Evolutionary conservation across 1,140 invertebrate species (phyloP), one percentile per base, ranked within the genome.

Genomic region (Drosophila fuyamai): DNA sequence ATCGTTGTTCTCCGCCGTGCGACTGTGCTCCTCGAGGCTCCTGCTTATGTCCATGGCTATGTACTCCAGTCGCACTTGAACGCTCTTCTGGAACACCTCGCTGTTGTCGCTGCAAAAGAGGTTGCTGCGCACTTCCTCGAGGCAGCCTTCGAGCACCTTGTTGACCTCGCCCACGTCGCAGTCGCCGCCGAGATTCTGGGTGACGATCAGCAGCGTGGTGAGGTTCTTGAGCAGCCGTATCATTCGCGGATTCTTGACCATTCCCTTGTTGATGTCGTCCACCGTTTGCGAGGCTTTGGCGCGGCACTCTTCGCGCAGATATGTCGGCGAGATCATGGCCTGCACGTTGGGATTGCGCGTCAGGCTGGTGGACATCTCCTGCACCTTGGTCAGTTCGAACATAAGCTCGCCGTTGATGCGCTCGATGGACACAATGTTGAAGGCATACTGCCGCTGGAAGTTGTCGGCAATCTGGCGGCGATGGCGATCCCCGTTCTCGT

Each of bases 11-110:
- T 41, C 56, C 8, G 16, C 46, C 10, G 51, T 29, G 38, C 48
- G 56, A 32, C 27, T 76, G 5, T 7, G 60, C 53, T 90, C 66
- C 61, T 72, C 76, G 12, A 80, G 54, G 7, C 72, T 79, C 0
- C 76, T 75, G 46, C 78, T 81, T 3, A 92, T 88, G 46, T 88
- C 81, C 53, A 96, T 95, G 92, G 98, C 97, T 81, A 99, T 98
- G 90, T 97, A 96, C 90, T 98, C 97, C 94, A 98, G 96, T 76
- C 98, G 97, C 75, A 97, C 95, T 93, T 99, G 97, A 12, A 99
- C 95, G 90, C 95, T 95, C 93, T 97, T 97, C 92, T 98, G 97
- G 93, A 99, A 99, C 27, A 96, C 94, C 81, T 95, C 95, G 70
- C 96, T 95, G 93, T 98, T 98, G 46, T 95, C 93, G 9, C 95